Conservation (phyloP, 1,140 invertebrate species). For the Drosophila bocki region DNA sequence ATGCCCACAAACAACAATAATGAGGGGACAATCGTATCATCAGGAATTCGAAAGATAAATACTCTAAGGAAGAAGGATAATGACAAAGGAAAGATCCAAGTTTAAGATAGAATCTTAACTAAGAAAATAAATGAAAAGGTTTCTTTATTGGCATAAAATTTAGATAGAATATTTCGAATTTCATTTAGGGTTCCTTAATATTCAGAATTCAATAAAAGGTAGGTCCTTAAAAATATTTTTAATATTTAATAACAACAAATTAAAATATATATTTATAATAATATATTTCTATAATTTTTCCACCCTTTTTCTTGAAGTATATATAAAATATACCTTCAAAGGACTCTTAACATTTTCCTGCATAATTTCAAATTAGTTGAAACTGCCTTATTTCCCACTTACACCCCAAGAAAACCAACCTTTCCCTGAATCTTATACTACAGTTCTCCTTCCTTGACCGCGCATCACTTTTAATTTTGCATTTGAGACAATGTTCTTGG, state of each 20-base stretch:
- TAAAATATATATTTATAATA: no score
- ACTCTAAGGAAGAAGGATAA: constrained; percentile 11
- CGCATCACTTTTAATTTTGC: constrained; percentile 79
- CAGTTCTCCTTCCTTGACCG: not conserved
- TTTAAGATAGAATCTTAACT: not conserved
- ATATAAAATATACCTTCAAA: constrained; percentile 3
- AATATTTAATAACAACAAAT: no score
- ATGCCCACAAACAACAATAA: constrained; percentile 72
- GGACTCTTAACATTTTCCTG: constrained; percentile 29
- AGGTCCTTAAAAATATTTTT: no score
- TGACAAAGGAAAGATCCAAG: not conserved
- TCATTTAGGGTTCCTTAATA: no score
- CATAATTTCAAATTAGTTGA: constrained; percentile 79
- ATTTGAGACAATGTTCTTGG: constrained; percentile 68
- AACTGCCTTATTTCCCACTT: constrained; percentile 15
- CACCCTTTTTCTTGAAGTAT: no score
- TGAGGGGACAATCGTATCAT: constrained; percentile 14
- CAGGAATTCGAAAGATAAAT: constrained; percentile 27
- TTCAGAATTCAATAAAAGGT: no score
- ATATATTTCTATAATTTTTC: no score
- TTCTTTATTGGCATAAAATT: no score
- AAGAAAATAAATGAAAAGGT: not conserved
- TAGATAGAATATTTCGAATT: no score
- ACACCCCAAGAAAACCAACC: not conserved
- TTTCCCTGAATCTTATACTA: not conserved